Evolutionary conservation across 2,113 vertebrate species (phyloP).

Genomic region (Electrona antarctica): DNA sequence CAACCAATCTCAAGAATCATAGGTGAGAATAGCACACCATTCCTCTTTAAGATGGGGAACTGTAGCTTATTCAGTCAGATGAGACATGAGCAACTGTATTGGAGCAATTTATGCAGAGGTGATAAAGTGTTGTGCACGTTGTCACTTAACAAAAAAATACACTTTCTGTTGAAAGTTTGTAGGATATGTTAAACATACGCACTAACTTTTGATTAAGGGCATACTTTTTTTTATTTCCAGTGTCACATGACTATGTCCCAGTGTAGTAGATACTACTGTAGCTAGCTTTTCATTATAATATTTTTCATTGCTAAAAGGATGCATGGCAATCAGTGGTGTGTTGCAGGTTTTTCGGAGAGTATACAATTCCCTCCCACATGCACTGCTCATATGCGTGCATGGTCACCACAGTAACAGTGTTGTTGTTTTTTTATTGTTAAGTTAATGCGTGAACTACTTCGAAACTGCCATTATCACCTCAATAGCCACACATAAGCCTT

Average conservation of each 20-base stretch:
- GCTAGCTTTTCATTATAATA: slow-evolving; percentile 40
- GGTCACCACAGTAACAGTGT: too few relatives aligned
- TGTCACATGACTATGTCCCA: slow-evolving; percentile 37
- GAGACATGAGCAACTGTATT: neutral
- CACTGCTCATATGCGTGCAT: too few relatives aligned
- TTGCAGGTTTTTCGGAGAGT: neutral
- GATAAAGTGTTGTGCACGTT: too few relatives aligned
- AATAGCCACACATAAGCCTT: too few relatives aligned
- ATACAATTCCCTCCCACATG: too few relatives aligned
- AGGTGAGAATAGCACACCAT: neutral
- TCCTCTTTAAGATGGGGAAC: slow-evolving; percentile 31
- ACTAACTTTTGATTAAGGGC: neutral
- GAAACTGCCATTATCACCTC: too few relatives aligned
- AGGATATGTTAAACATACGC: neutral
- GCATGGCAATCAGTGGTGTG: neutral
- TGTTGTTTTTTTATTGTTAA: too few relatives aligned
- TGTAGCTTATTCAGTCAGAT: neutral
- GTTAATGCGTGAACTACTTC: too few relatives aligned
- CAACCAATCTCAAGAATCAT: slow-evolving; percentile 30
- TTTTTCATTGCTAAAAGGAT: slow-evolving; percentile 25
- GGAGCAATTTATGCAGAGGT: too few relatives aligned
- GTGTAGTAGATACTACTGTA: slow-evolving; percentile 32
- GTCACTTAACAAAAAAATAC: too few relatives aligned
- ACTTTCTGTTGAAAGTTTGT: too few relatives aligned
- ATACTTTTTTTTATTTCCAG: neutral